Conservation (phyloP, 2,888 invertebrate species). For the Tipula confusa region DNA sequence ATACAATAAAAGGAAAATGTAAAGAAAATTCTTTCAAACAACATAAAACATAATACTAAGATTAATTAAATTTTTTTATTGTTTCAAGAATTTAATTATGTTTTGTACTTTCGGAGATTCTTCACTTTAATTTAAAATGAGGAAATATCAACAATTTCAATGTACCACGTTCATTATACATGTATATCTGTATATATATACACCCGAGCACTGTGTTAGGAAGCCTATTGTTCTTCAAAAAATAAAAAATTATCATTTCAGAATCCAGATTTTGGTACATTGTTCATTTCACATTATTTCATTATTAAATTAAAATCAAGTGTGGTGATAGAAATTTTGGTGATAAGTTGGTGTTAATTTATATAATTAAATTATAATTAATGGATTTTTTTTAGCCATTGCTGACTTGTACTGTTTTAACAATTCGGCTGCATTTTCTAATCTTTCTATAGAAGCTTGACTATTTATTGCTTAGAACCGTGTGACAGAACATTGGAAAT, state of each 20-base stretch:
- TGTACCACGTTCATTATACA: background rate
- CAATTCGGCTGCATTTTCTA: too few relatives aligned
- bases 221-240: background rate
- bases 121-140: background rate
- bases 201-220: background rate
- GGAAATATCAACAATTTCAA: background rate
- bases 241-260: background rate
- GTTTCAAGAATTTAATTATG: background rate
- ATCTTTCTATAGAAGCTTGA: too few relatives aligned
- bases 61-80: constrained; percentile 16
- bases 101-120: background rate
- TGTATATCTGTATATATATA: background rate
- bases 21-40: background rate
- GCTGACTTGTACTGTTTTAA: too few relatives aligned
- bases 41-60: background rate
- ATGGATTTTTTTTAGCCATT: too few relatives aligned
- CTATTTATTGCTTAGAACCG: too few relatives aligned
- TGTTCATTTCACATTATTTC: background rate
- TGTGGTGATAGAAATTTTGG: too few relatives aligned
- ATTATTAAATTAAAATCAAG: too few relatives aligned
- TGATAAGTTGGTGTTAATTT: too few relatives aligned
- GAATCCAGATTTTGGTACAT: background rate
- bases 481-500: too few relatives aligned
- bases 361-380: too few relatives aligned
- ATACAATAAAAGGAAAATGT: background rate